These are phyloP conservation scores for Tyrophagus putrescentiae DNA, from an alignment of 1,140 invertebrate species.

Conservation along the genomic window DNA sequence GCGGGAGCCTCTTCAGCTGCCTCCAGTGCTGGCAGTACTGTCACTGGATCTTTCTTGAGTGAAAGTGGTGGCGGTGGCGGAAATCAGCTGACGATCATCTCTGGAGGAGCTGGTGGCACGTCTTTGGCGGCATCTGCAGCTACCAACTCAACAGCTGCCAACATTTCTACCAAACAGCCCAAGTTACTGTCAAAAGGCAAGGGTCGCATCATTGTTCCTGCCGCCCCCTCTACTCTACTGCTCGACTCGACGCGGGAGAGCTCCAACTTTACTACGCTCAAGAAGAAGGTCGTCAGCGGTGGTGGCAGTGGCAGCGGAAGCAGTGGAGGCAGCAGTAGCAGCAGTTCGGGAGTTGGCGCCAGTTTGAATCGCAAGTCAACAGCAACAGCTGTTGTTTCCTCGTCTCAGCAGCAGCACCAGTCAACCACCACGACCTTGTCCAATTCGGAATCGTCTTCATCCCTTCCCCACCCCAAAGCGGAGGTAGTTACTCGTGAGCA, in stretches of 20 bases:
- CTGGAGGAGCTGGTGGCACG: neutral
- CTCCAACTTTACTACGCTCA: constrained; percentile 3
- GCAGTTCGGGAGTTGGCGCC: neutral
- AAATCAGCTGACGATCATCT: neutral
- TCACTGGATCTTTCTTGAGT: neutral
- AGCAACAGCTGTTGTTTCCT: neutral
- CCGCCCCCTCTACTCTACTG: neutral
- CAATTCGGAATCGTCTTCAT: neutral
- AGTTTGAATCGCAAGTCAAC: neutral
- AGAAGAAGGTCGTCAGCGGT: neutral
- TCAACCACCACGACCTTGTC: neutral
- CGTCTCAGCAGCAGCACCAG: neutral
- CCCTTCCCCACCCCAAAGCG: neutral
- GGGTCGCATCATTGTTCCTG: neutral
- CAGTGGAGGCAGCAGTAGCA: neutral
- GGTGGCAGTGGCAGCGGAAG: neutral
- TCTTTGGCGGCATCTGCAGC: neutral
- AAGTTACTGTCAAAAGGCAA: neutral
- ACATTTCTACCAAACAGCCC: neutral
- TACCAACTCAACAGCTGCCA: neutral
- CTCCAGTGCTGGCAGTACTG: neutral
- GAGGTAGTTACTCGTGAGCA: neutral
- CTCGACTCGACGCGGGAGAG: neutral
- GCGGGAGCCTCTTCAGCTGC: no score
- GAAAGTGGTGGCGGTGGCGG: neutral